phyloP scores from a whole-genome alignment of 2,888 invertebrate genomes.

The Spisula solida region DNA sequence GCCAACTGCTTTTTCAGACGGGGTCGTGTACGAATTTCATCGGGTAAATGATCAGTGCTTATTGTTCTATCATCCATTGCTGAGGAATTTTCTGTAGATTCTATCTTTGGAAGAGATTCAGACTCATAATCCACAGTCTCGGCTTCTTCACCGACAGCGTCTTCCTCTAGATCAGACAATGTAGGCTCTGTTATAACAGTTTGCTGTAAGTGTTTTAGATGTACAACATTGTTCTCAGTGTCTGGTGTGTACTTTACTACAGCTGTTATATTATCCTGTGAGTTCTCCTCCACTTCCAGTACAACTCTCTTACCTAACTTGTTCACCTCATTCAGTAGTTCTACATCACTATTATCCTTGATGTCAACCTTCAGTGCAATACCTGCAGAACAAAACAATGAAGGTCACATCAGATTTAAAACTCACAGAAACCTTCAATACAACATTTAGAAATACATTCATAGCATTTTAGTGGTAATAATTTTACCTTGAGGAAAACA shows the following conservation, averaged over 20 bases:
- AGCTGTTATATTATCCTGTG: slow-evolving; percentile 59
- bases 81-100: slow-evolving; percentile 23
- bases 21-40: slow-evolving; percentile 19
- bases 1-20: slow-evolving; percentile 38
- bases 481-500: too few species aligned
- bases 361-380: slow-evolving; percentile 56
- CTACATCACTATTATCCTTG: slow-evolving; percentile 53
- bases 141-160: slow-evolving; percentile 30
- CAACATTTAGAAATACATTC: too few species aligned
- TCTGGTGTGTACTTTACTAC: slow-evolving; percentile 54
- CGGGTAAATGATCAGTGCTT: neutral
- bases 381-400: slow-evolving; percentile 18
- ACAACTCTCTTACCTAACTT: slow-evolving; percentile 58
- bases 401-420: neutral
- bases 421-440: too few species aligned
- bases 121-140: slow-evolving; percentile 21
- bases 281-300: slow-evolving; percentile 55
- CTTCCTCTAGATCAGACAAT: slow-evolving; percentile 35
- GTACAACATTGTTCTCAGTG: slow-evolving; percentile 33
- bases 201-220: slow-evolving; percentile 56
- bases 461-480: too few species aligned
- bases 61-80: slow-evolving; percentile 6
- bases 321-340: slow-evolving; percentile 55
- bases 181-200: slow-evolving; percentile 4
- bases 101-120: slow-evolving; percentile 24